Evolutionary conservation across 2,888 invertebrate species (phyloP).

Genomic region (Sabatieria punctata): DNA sequence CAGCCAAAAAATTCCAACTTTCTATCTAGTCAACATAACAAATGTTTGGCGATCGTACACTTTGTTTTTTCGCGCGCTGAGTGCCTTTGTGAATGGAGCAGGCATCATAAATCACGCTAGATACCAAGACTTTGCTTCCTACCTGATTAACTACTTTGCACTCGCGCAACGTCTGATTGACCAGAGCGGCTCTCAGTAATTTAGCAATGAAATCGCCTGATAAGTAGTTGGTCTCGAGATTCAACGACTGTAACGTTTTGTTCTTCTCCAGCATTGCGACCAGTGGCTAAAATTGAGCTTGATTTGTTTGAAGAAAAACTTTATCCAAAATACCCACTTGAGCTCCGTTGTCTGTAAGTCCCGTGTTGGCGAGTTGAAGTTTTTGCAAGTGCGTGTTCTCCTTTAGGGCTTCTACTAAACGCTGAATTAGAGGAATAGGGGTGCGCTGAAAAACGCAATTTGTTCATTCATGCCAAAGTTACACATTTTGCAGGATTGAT

Average conservation of each 20-base stretch:
- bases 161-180: constrained; percentile 72
- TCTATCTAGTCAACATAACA: too few relatives aligned
- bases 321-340: constrained; percentile 34
- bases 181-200: constrained; percentile 65
- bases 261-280: constrained; percentile 46
- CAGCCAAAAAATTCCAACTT: too few relatives aligned
- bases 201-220: constrained; percentile 67
- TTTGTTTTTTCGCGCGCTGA: too few relatives aligned
- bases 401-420: constrained; percentile 68
- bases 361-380: constrained; percentile 78
- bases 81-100: too few relatives aligned
- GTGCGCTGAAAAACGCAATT: constrained; percentile 20
- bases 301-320: background rate
- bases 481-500: too few relatives aligned
- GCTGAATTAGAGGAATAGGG: constrained; percentile 43
- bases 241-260: constrained; percentile 33
- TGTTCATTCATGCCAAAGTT: too few relatives aligned
- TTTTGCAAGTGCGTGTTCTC: constrained; percentile 78
- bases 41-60: too few relatives aligned
- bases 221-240: constrained; percentile 79
- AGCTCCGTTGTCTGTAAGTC: constrained; percentile 71
- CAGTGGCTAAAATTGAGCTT: constrained; percentile 29
- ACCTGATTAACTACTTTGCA: constrained; percentile 95
- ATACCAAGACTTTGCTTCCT: too few relatives aligned
- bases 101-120: too few relatives aligned